Evolutionary conservation across 2,113 vertebrate species (phyloP), one percentile per base, ranked within the genome.

Genomic region (Poeciliopsis turrubarensis): DNA sequence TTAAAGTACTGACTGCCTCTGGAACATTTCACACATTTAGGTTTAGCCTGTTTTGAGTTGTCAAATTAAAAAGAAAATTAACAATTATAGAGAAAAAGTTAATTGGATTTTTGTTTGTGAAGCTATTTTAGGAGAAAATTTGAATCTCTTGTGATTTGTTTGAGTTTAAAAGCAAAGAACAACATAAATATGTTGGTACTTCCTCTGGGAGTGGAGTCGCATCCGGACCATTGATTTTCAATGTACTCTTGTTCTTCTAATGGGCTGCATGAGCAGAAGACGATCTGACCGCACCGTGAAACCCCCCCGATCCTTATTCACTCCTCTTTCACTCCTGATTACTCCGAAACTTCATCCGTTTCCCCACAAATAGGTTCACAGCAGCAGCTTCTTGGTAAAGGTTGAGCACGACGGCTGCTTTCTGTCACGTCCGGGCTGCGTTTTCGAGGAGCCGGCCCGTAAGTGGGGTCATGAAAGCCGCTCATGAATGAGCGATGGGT

Each of bases 401-500:
- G 26, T 3, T 44, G 0, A 63, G 67, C 54, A 67, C 75, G 64
- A 51, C 62, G 60, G 70, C 67, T 70, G 26, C 71, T 86, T 80
- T 57, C 72, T 65, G 29, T 65, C 78, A 79, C 80, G 86, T 89
- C 70, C 79, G 70, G 72, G 65, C 69, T 22, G n/a, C 31, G 70
- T 86, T 89, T 91, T 86, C 81, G 86, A 85, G 80, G 57, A 91
- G 74, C 75, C 72, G 79, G 66, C 47, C 32, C 89, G 67, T 84
- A 85, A 82, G 67, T 76, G 81, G 62, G 85, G 85, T 91, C 89
- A 91, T 87, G 79, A 89, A 86, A 90, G 70, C 60, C 44, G 39
- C 86, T 92, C 84, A 89, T 92, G 80, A 90, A 92, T 90, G 84
- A 90, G 84, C 89, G 87, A 94, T 89, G 86, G 34, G 71, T 76